Base-by-base conservation (phyloP, 2,113 vertebrate genomes). In the Tragelaphus scriptus region DNA sequence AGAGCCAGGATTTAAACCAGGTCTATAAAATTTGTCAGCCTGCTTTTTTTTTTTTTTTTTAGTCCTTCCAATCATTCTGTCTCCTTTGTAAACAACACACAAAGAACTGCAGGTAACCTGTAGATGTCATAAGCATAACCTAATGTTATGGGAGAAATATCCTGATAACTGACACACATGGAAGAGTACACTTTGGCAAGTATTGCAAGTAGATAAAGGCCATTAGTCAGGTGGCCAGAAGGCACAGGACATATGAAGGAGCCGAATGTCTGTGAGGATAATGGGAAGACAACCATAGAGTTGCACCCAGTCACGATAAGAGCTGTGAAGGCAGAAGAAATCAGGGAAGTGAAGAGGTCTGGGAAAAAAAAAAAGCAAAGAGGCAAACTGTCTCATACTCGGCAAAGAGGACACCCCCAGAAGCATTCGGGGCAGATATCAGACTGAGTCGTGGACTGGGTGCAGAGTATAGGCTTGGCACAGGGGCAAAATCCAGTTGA, bases 251-350 rank as follows among this genome's bases (percentile, higher is more conserved):
- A 2, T 47, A 4, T 36, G 3, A 44, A 7, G 14, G 36, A n/a
- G n/a, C 40, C 23, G 79, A 47, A 7, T 51, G 84, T 16, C 44
- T 65, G 40, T 71, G 44, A 56, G 25, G 25, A 6, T 11, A 12
- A 9, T 9, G n/a, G 88, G 28, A 49, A 91, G 32, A 12, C 17
- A 75, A 3, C 8, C 32, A 32, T 2, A 25, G 49, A 30, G 9
- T 3, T 53, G 28, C 13, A 77, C 47, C 84, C 28, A 2, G 0
- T 56, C 21, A 63, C 3, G 0, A 0, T 3, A 4, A 59, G 36
- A 55, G 51, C 61, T 19, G 1, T n/a, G 1, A 1, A 5, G 17
- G 12, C 19, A 28, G 4, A 21, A 6, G 58, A 86, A 58, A 59
- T 81, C 51, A 17, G n/a, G 0, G 8, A 25, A 16, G 40, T 0